Evolutionary conservation across 2,797 vertebrate genomes (phyloP).

Genomic region (Epinephelus awoara): DNA sequence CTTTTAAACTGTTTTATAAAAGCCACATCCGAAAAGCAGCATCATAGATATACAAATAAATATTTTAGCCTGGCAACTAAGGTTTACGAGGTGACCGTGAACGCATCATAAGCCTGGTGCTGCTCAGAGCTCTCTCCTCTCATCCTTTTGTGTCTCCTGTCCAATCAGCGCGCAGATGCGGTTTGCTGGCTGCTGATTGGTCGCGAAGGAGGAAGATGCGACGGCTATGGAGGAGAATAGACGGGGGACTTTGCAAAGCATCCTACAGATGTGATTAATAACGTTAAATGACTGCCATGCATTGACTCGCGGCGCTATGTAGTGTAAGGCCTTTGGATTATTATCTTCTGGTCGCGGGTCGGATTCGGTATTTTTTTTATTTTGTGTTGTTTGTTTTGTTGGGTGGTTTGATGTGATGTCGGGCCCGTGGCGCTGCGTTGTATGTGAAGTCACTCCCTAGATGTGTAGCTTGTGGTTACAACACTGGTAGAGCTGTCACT

Average conservation of each 20-base stretch:
- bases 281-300: neutral
- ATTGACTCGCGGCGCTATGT: neutral
- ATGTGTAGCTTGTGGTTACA: constrained; percentile 59
- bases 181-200: constrained; percentile 67
- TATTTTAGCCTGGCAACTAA: rapidly evolving
- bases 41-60: neutral
- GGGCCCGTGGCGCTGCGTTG: constrained; percentile 59
- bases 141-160: constrained; percentile 75
- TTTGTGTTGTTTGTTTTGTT: constrained; percentile 1
- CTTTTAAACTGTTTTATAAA: neutral
- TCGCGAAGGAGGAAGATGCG: constrained; percentile 76
- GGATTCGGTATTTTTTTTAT: too few relatives aligned
- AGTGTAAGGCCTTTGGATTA: neutral
- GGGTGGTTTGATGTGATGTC: constrained; percentile 52
- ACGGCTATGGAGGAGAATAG: constrained; percentile 60
- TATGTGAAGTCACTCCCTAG: constrained; percentile 64
- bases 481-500: constrained; percentile 41
- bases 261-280: constrained; percentile 32
- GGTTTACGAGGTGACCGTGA: constrained; percentile 1
- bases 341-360: rapidly evolving
- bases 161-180: constrained; percentile 73
- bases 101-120: constrained; percentile 37
- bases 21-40: neutral
- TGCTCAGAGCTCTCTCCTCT: constrained; percentile 55
- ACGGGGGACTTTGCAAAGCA: constrained; percentile 51